phyloP scores from a whole-genome alignment of 2,797 vertebrate species.

The Pantherophis vulpinus region DNA sequence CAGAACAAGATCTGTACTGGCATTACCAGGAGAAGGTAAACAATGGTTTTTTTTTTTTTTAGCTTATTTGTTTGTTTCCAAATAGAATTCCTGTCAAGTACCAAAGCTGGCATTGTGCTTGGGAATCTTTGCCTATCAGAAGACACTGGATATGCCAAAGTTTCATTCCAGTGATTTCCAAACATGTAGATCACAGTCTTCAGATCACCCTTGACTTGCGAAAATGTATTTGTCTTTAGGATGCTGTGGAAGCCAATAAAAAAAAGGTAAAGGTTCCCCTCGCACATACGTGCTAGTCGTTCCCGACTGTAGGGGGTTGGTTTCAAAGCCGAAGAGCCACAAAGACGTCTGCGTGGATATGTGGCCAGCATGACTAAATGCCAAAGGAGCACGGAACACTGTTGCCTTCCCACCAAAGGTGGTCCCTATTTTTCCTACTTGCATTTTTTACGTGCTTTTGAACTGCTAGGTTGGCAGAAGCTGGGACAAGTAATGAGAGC shows the following conservation, averaged over 20 bases:
- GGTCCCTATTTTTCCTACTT: too few species aligned
- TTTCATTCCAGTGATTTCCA: not conserved
- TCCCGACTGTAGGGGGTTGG: too few species aligned
- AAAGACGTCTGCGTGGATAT: too few species aligned
- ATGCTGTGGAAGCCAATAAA: not conserved
- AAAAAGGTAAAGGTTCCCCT: too few species aligned
- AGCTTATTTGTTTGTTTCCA: not conserved
- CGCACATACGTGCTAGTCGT: too few species aligned
- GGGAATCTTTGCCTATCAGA: not conserved
- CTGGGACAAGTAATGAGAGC: too few species aligned
- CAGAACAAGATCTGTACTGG: slow-evolving; percentile 83
- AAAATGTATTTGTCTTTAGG: not conserved
- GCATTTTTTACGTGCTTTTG: too few species aligned
- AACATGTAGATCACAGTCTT: not conserved
- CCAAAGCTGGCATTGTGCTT: not conserved
- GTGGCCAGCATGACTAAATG: too few species aligned
- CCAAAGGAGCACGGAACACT: too few species aligned
- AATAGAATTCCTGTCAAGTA: not conserved
- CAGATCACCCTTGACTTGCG: not conserved
- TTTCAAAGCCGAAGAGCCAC: too few species aligned
- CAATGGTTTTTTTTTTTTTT: not conserved
- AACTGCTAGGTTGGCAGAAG: too few species aligned
- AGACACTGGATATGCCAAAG: not conserved
- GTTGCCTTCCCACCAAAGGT: too few species aligned
- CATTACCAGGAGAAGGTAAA: slow-evolving; percentile 88